A percentile compares a stretch with the other conserved stretches of the same genome.
phyloP scores from a whole-genome alignment of 1,140 invertebrate genomes.

The Microvelia longipes region DNA sequence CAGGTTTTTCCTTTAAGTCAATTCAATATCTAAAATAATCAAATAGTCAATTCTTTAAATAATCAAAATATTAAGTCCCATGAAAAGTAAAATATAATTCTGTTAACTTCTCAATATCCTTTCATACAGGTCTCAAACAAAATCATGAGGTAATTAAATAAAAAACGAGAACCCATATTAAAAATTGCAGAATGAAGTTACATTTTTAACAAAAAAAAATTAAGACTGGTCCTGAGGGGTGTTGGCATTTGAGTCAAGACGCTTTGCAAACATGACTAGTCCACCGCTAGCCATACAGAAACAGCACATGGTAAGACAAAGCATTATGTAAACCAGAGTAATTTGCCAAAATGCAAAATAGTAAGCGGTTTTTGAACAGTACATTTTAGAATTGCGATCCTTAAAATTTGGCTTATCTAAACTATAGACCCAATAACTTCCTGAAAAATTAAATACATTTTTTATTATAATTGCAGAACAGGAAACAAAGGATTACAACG shows the following conservation, averaged over 20 bases:
- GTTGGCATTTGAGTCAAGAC: not conserved
- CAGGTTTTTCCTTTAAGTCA: too few species aligned
- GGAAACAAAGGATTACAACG: too few species aligned
- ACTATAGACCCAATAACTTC: not conserved
- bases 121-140: too few species aligned
- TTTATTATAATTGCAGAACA: not conserved
- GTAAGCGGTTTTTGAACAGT: not conserved
- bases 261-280: not conserved
- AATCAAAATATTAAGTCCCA: too few species aligned
- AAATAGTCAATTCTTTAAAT: too few species aligned
- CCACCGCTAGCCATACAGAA: not conserved
- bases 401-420: not conserved
- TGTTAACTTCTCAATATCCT: too few species aligned
- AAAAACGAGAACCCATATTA: too few species aligned
- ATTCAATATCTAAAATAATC: too few species aligned
- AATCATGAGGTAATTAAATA: too few species aligned
- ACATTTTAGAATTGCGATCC: not conserved
- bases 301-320: not conserved
- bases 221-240: not conserved
- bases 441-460: not conserved
- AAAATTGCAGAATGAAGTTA: too few species aligned
- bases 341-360: conserved; percentile 2
- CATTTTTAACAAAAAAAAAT: too few species aligned
- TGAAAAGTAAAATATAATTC: too few species aligned
- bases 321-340: not conserved